Base-by-base conservation (phyloP, 2,888 invertebrate species). In the Cremastinae sp. region DNA sequence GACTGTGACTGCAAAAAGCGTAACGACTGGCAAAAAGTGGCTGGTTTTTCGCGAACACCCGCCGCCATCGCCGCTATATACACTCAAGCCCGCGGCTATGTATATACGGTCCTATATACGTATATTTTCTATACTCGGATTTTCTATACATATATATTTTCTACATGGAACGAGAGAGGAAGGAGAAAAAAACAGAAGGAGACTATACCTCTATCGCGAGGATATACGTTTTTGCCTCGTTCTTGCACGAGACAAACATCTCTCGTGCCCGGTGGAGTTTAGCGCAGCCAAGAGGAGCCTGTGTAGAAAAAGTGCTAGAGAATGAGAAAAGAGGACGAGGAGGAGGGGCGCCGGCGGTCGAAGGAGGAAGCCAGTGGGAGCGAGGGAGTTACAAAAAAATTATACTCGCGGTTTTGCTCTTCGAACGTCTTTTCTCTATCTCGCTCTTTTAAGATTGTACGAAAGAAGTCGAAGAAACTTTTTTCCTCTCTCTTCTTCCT, bases 21-120 rank as follows among this genome's bases (percentile, higher is more conserved):
- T 79, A 79, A 79, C 79, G 81, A 73, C 83, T 72, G 20, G 82
- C 85, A 86, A 87, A 87, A 87, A 80, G 53, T 74, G 81, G 78
- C 83, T 85, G 85, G 86, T 87, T 87, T 86, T 87, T 84, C 84
- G 72, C 68, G 43, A 64, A 76, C 75, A 76, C 75, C 75, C 75
- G 75, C 75, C 72, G 62, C 51, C 74, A 49, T 39, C 16, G 69
- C 58, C 39, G 35, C 65, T 65, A 53, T 66, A 73, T 58, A 64
- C 49, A 51, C 41, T 43, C 41, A 51, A 59, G 43, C 59, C 53
- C 51, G 45, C 53, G 59, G 65, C 69, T n/a, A 16, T 39, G 20
- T 58, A 49, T 12, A 49, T 28, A 51, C 12, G 3, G 20, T 41
- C 28, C 49, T 22, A 41, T 49, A 49, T 37, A 51, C 18, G 14